These are phyloP conservation scores for Melozone crissalis DNA, from an alignment of 2,113 vertebrate genomes.

Conservation along the genomic window DNA sequence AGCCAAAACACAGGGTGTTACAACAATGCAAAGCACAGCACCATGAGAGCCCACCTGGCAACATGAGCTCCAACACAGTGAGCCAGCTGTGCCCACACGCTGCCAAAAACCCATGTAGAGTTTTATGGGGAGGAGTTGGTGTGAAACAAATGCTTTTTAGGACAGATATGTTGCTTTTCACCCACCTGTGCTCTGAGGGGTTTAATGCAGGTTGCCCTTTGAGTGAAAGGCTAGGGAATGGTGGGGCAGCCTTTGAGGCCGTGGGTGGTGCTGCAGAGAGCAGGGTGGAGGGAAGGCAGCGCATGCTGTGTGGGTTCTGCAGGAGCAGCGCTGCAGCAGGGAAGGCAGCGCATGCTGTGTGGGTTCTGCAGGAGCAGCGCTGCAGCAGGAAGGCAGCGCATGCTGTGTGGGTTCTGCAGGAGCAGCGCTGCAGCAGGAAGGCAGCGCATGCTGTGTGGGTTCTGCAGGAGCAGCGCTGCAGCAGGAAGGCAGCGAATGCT, in stretches of 20 bases:
- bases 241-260: not conserved
- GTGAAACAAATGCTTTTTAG: not conserved
- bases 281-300: not conserved
- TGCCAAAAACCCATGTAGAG: rapidly evolving
- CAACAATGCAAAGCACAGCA: not conserved
- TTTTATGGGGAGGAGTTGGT: not conserved
- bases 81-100: not conserved
- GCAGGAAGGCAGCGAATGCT: too few relatives aligned
- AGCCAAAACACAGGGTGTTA: not conserved
- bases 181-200: not conserved
- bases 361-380: too few relatives aligned
- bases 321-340: too few relatives aligned
- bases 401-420: not conserved
- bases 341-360: too few relatives aligned
- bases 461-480: not conserved
- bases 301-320: not conserved
- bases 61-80: not conserved
- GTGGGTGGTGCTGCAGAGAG: rapidly evolving
- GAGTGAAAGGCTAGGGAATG: not conserved
- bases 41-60: not conserved
- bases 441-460: not conserved
- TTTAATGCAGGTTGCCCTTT: not conserved
- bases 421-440: not conserved
- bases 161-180: not conserved
- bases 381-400: not conserved